Percentiles rank a stretch among this genome's conserved stretches.
These are phyloP conservation scores for Gibbula magus DNA, from an alignment of 2,888 invertebrate species.

Conservation along the genomic window DNA sequence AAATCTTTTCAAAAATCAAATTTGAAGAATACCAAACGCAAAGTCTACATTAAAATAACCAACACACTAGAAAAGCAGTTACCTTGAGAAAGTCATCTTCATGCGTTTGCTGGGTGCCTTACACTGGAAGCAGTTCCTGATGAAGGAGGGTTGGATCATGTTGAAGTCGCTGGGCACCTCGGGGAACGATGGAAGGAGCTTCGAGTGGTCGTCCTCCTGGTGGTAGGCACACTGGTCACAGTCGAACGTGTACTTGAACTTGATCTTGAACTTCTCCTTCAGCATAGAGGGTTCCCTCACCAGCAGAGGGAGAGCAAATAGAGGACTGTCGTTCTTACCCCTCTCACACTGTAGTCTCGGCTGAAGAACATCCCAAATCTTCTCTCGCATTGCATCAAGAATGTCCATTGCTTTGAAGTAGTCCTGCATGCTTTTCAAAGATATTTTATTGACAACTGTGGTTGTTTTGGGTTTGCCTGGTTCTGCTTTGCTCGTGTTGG, in stretches of 20 bases:
- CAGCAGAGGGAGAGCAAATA: slow-evolving; percentile 68
- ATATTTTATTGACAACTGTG: background rate
- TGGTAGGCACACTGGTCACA: slow-evolving; percentile 56
- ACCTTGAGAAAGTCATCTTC: slow-evolving; percentile 64
- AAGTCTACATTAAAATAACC: background rate
- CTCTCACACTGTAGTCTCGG: slow-evolving; percentile 65
- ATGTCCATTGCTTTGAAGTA: slow-evolving; percentile 48
- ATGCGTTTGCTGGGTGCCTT: slow-evolving; percentile 59
- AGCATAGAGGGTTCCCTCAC: slow-evolving; percentile 53
- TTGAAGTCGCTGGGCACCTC: slow-evolving; percentile 58
- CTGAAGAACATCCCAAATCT: slow-evolving; percentile 63
- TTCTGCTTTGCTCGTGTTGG: slow-evolving; percentile 16
- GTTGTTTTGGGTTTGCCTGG: slow-evolving; percentile 8
- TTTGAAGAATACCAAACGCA: no score
- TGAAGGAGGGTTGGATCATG: slow-evolving; percentile 57
- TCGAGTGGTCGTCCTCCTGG: slow-evolving; percentile 52
- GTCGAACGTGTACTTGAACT: slow-evolving; percentile 50
- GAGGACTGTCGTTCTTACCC: slow-evolving; percentile 70
- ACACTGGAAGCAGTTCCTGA: slow-evolving; percentile 65
- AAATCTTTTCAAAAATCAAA: background rate
- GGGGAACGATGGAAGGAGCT: slow-evolving; percentile 66
- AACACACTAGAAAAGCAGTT: slow-evolving; percentile 25
- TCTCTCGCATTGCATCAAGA: slow-evolving; percentile 61
- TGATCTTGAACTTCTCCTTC: slow-evolving; percentile 57
- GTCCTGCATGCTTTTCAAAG: slow-evolving; percentile 34